Conservation (phyloP, 37 sponge, comb jelly and placozoan genomes). For the Chondrosia reniformis region DNA sequence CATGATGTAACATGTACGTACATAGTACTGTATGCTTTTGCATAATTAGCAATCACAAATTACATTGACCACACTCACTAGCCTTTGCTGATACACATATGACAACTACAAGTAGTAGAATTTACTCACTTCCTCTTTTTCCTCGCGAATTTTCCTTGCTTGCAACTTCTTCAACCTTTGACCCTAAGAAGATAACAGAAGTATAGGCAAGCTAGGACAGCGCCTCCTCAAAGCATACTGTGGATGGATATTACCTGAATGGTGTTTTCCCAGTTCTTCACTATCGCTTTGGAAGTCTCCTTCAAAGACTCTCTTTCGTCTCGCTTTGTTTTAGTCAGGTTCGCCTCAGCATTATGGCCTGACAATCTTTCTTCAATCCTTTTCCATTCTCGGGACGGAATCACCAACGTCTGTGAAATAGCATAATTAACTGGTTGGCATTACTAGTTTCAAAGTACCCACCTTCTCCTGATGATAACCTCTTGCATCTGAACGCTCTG, state of each 20-base stretch:
- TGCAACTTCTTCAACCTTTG: conserved; percentile 71
- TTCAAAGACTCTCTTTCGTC: conserved; percentile 14
- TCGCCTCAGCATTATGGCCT: neutral
- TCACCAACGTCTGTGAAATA: neutral
- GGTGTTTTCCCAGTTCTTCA: conserved; percentile 81
- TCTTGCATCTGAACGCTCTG: no score
- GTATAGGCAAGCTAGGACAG: no score
- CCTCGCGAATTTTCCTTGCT: conserved; percentile 47
- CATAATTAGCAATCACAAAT: no score
- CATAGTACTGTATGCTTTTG: no score
- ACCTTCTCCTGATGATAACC: no score
- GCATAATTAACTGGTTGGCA: no score
- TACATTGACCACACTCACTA: no score
- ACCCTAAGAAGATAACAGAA: conserved; percentile 33
- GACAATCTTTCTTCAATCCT: conserved; percentile 3
- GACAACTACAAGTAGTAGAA: no score
- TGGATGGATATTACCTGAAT: conserved; percentile 44
- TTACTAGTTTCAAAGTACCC: no score
- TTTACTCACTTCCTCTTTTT: conserved; percentile 65
- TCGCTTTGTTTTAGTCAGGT: neutral
- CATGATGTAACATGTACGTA: no score
- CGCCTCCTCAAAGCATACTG: no score
- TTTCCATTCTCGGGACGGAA: conserved; percentile 5
- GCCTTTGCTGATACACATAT: no score
- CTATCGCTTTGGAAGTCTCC: conserved; percentile 33